phyloP scores from a whole-genome alignment of 1,140 invertebrate genomes.

The Eumaeus atala region DNA sequence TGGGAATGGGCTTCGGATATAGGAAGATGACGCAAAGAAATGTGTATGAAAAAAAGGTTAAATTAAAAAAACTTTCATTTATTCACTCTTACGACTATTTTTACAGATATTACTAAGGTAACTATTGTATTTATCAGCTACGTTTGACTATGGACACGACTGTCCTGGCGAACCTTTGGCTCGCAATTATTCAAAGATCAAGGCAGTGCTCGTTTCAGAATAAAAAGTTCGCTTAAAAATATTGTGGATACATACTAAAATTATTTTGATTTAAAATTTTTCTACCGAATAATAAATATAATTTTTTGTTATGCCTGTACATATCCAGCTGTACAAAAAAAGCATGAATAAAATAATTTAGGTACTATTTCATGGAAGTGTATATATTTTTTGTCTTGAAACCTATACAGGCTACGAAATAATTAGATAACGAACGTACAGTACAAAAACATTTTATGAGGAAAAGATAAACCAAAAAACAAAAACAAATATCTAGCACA shows the following conservation, averaged over 20 bases:
- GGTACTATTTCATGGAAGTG: too few species aligned
- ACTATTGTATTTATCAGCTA: conserved; percentile 60
- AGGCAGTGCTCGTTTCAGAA: conserved; percentile 30
- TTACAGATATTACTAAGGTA: conserved; percentile 62
- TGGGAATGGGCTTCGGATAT: too few species aligned
- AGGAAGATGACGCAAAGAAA: too few species aligned
- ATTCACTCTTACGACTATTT: conserved; percentile 50
- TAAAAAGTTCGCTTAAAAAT: background rate
- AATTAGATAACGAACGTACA: background rate
- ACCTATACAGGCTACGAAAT: conserved; percentile 1
- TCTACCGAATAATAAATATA: conserved; percentile 8
- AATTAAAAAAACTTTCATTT: conserved; percentile 29
- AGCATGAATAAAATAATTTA: background rate
- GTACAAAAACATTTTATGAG: background rate
- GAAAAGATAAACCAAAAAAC: conserved; percentile 20
- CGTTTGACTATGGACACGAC: conserved; percentile 63
- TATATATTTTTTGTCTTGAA: too few species aligned
- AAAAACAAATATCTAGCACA: conserved; percentile 46
- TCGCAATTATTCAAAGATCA: conserved; percentile 29
- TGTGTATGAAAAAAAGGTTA: conserved; percentile 12
- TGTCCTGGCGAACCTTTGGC: conserved; percentile 30
- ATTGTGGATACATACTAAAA: background rate
- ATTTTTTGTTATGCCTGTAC: too few species aligned
- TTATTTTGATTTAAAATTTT: conserved; percentile 8
- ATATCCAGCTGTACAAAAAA: background rate